phyloP scores from a whole-genome alignment of 2,888 invertebrate species.

The Rhopalosiphum nymphaeae region DNA sequence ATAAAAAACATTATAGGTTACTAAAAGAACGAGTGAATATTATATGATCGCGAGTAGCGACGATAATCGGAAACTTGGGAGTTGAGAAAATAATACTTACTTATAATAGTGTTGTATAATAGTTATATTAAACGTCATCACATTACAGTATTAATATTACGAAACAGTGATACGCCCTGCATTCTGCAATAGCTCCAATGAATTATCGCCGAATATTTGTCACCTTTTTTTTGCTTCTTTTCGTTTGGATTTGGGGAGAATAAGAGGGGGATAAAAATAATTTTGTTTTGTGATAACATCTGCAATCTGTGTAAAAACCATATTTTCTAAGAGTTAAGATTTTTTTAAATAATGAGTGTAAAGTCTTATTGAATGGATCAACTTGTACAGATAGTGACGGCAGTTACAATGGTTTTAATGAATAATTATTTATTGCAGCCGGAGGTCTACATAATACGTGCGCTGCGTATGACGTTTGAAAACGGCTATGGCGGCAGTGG shows the following conservation, averaged over 20 bases:
- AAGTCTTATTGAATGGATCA: background rate
- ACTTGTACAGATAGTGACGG: background rate
- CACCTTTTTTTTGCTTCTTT: no score
- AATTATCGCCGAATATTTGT: no score
- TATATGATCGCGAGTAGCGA: background rate
- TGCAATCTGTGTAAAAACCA: background rate
- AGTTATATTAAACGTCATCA: background rate
- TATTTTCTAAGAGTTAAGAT: background rate
- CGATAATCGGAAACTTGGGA: background rate
- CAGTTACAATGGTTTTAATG: background rate
- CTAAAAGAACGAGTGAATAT: background rate
- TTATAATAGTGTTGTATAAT: background rate
- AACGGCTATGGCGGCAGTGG: background rate
- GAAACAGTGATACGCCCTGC: no score
- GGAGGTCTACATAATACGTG: background rate
- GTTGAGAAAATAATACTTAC: background rate
- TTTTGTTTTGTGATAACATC: background rate
- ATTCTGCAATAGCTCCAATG: no score
- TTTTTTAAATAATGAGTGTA: background rate
- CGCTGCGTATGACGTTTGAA: background rate
- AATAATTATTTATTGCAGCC: constrained; percentile 18
- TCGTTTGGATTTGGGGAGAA: no score
- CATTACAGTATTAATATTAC: no score
- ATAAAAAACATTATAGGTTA: background rate
- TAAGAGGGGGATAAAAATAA: no score